phyloP scores from a whole-genome alignment of 2,888 invertebrate species.

The Drosophila leonis region DNA sequence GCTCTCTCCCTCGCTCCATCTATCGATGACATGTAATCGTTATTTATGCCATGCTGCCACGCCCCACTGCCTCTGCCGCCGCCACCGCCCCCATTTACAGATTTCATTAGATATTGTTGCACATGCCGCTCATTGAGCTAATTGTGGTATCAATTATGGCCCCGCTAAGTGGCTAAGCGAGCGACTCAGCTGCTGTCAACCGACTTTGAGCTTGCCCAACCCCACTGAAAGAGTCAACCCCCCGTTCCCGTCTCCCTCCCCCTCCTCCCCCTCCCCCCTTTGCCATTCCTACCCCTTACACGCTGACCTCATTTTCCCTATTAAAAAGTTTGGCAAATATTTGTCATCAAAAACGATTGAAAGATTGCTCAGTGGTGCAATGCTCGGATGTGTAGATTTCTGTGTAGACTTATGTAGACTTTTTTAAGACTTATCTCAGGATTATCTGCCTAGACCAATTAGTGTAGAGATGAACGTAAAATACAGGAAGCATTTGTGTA shows the following conservation, averaged over 20 bases:
- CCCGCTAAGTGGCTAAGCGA: conserved; percentile 46
- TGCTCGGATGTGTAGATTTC: neutral
- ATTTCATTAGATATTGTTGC: conserved; percentile 58
- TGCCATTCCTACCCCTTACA: neutral
- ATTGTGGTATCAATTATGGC: conserved; percentile 73
- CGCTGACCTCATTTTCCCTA: conserved; percentile 19
- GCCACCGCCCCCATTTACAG: conserved; percentile 1
- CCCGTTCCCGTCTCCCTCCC: neutral
- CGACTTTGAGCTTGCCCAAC: conserved; percentile 11
- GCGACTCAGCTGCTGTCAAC: conserved; percentile 37
- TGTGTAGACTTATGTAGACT: conserved; percentile 2
- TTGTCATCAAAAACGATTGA: neutral
- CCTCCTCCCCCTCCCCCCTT: neutral
- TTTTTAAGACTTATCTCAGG: neutral
- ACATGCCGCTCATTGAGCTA: conserved; percentile 58
- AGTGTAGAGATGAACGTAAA: neutral
- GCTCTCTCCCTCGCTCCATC: neutral
- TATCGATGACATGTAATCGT: conserved; percentile 59
- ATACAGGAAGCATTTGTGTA: neutral
- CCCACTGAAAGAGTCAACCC: neutral
- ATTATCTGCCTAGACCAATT: no score
- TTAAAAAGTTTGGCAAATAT: conserved; percentile 10
- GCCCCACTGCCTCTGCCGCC: conserved; percentile 21
- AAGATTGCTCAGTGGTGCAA: neutral
- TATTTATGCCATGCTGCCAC: conserved; percentile 52